Conservation (phyloP, 2,113 vertebrate genomes). For the Zosterops lateralis region DNA sequence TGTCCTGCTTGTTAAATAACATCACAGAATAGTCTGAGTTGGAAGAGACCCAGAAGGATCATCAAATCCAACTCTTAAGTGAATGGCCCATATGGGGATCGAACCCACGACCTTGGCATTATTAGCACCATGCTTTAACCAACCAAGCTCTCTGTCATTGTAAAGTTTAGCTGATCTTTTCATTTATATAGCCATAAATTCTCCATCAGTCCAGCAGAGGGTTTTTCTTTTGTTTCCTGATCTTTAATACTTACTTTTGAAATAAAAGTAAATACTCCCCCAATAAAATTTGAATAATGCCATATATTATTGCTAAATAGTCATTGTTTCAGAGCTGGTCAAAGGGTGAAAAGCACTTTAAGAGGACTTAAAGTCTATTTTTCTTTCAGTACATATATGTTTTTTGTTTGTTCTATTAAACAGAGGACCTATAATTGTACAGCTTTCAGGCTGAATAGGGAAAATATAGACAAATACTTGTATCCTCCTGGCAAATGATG, state of each 20-base stretch:
- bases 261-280: not conserved
- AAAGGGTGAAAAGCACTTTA: not conserved
- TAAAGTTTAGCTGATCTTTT: not conserved
- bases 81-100: not conserved
- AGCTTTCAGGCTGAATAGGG: not conserved
- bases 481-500: not conserved
- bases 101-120: not conserved
- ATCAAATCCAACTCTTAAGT: not conserved
- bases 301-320: not conserved
- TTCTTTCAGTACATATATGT: not conserved
- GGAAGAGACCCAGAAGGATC: not conserved
- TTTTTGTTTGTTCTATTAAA: not conserved
- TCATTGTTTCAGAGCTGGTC: not conserved
- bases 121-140: not conserved
- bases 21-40: not conserved
- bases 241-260: not conserved
- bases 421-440: not conserved
- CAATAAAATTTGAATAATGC: not conserved
- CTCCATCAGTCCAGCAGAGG: not conserved
- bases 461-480: not conserved
- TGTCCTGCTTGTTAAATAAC: not conserved
- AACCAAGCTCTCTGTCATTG: not conserved
- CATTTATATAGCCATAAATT: conserved; percentile 9
- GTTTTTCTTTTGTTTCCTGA: not conserved
- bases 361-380: not conserved